phyloP scores from a whole-genome alignment of 2,888 invertebrate genomes.

The Hoplodrina ambigua region DNA sequence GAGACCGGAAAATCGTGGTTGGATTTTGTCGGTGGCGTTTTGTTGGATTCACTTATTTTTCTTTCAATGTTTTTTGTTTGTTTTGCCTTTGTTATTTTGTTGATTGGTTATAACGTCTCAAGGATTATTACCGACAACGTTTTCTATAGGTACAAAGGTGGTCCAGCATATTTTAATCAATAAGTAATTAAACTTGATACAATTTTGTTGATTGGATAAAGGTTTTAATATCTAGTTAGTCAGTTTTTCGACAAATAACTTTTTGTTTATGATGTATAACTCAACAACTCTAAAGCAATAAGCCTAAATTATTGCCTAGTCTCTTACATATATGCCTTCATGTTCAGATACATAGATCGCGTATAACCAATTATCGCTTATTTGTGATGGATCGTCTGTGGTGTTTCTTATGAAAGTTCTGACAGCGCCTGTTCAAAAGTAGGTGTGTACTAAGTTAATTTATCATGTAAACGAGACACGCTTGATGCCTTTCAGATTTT shows the following conservation, averaged over 20 bases:
- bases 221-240: neutral
- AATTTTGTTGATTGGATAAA: neutral
- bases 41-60: neutral
- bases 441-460: constrained; percentile 2
- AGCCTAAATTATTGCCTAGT: neutral
- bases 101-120: neutral
- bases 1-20: neutral
- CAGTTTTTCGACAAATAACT: neutral
- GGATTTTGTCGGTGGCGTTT: neutral
- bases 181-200: neutral
- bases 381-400: constrained; percentile 23
- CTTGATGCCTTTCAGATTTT: neutral
- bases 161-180: neutral
- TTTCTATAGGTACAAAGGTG: neutral
- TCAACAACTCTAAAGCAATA: neutral
- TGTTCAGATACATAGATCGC: constrained; percentile 2
- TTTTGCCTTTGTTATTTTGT: constrained; percentile 1
- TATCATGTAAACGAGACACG: neutral
- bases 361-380: constrained; percentile 1
- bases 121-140: neutral
- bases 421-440: constrained; percentile 10
- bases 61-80: neutral
- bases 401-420: constrained; percentile 19
- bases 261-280: neutral
- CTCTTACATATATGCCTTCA: neutral